Evolutionary conservation across 2,888 invertebrate species (phyloP).

Genomic region (Salpingus planirostris): DNA sequence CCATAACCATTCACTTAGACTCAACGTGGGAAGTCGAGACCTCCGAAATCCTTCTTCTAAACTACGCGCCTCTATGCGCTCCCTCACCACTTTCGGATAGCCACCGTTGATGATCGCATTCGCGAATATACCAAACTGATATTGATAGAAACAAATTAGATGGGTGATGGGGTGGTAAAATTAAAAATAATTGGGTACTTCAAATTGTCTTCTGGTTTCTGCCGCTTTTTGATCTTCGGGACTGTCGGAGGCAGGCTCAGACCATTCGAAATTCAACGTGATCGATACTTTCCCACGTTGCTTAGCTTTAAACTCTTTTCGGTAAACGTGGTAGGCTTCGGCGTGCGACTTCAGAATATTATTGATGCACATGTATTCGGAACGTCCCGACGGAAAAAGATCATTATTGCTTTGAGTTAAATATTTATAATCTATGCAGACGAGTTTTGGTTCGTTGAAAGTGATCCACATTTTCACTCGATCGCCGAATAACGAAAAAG

Average conservation of each 20-base stretch:
- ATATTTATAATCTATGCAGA: constrained; percentile 33
- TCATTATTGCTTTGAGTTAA: too few relatives aligned
- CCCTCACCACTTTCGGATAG: neutral
- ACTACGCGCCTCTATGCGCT: neutral
- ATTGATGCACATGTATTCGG: constrained; percentile 53
- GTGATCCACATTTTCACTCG: constrained; percentile 46
- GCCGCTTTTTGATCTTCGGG: constrained; percentile 42
- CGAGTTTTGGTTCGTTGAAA: constrained; percentile 43
- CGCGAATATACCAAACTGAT: neutral
- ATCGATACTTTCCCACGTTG: constrained; percentile 36
- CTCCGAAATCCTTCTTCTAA: neutral
- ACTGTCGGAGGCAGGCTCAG: constrained; percentile 41
- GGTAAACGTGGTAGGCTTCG: constrained; percentile 41
- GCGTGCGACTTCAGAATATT: constrained; percentile 57
- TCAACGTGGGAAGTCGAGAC: neutral
- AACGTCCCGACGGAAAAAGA: constrained; percentile 50
- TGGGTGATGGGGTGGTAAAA: too few relatives aligned
- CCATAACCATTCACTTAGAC: neutral
- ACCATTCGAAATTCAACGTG: constrained; percentile 42
- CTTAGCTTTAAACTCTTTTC: constrained; percentile 4
- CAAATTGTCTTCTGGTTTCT: too few relatives aligned
- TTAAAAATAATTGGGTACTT: too few relatives aligned
- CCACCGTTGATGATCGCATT: neutral
- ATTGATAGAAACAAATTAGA: too few relatives aligned
- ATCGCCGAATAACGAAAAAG: constrained; percentile 48